These are phyloP conservation scores for Lipophrys pholis DNA, from an alignment of 2,113 vertebrate genomes.

Conservation along the genomic window DNA sequence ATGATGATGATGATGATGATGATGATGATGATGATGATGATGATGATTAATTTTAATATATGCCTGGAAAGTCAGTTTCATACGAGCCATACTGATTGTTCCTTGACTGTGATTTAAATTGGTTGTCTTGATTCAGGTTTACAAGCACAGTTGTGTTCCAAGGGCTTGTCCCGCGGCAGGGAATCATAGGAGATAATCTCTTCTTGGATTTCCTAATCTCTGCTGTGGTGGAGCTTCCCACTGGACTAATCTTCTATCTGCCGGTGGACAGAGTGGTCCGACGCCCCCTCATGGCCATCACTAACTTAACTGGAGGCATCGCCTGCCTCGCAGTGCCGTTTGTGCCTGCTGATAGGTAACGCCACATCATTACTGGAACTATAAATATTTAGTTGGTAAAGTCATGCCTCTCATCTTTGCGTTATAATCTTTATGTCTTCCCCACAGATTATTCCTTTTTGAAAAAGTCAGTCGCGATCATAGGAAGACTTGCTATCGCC, in stretches of 20 bases:
- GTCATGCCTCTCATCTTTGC: neutral
- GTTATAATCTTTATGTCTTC: neutral
- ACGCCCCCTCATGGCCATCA: slow-evolving; percentile 75
- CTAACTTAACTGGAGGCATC: slow-evolving; percentile 25
- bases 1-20: neutral
- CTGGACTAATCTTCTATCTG: slow-evolving; percentile 85
- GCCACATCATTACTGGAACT: neutral
- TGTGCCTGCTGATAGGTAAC: neutral
- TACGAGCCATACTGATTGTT: neutral
- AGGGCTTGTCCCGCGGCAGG: slow-evolving; percentile 51
- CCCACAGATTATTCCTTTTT: slow-evolving; percentile 13
- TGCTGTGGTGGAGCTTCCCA: slow-evolving; percentile 84
- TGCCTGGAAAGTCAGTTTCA: slow-evolving; percentile 32
- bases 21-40: neutral
- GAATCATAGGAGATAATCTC: slow-evolving; percentile 84
- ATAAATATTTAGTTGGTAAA: neutral
- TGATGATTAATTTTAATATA: slow-evolving; percentile 22
- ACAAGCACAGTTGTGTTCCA: slow-evolving; percentile 36
- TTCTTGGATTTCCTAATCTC: slow-evolving; percentile 89
- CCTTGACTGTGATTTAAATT: neutral
- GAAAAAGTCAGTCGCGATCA: slow-evolving; percentile 12
- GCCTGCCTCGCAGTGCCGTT: slow-evolving; percentile 27
- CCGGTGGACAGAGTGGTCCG: slow-evolving; percentile 87
- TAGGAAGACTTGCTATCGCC: slow-evolving; percentile 81
- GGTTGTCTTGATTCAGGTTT: slow-evolving; percentile 24